Conservation (phyloP, 2,888 invertebrate species). For the Acleris cristana region DNA sequence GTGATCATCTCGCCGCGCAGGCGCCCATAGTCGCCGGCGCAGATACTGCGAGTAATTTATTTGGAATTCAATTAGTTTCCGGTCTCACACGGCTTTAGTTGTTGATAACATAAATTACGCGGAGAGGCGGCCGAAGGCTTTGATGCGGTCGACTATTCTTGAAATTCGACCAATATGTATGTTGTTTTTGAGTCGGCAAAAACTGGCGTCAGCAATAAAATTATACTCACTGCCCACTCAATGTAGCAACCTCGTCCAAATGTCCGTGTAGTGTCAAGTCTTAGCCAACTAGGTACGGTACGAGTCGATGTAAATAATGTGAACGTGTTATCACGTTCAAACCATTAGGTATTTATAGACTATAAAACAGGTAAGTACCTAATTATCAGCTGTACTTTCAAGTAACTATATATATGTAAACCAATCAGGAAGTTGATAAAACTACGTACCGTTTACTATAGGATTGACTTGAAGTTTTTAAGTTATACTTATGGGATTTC, state of each 20-base stretch:
- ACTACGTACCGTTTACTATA: too few relatives aligned
- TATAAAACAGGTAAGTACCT: too few relatives aligned
- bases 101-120: constrained; percentile 64
- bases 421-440: too few relatives aligned
- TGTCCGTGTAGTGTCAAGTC: too few relatives aligned
- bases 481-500: too few relatives aligned
- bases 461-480: too few relatives aligned
- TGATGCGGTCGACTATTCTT: constrained; percentile 55
- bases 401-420: too few relatives aligned
- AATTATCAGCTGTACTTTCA: too few relatives aligned
- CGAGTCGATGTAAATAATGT: too few relatives aligned
- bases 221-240: constrained; percentile 3
- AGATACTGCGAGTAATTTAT: constrained; percentile 52
- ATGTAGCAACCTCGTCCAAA: not conserved
- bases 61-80: constrained; percentile 73
- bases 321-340: too few relatives aligned
- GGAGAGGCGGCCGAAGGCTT: constrained; percentile 57
- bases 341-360: too few relatives aligned
- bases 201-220: constrained; percentile 13
- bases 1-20: constrained; percentile 3
- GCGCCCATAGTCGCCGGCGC: constrained; percentile 21
- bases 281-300: too few relatives aligned
- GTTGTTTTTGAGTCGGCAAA: constrained; percentile 25
- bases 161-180: constrained; percentile 29
- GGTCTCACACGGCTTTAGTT: constrained; percentile 58